Evolutionary conservation across 2,888 invertebrate species (phyloP), one percentile per base, ranked within the genome.

Genomic region (Eupithecia tripunctaria): DNA sequence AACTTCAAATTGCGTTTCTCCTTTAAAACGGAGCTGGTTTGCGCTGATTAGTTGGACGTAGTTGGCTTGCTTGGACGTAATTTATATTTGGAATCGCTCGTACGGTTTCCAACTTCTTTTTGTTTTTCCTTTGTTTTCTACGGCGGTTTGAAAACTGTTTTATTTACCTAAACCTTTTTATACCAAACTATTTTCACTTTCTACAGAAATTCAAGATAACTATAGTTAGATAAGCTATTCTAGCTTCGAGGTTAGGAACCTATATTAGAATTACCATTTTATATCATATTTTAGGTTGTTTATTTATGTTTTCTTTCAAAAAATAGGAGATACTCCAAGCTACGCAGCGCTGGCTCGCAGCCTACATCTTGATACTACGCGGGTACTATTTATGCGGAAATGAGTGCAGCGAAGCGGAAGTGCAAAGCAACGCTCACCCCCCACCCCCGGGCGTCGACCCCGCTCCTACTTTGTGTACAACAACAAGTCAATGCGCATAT

Each of bases 321-420:
- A 51, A 51, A 51, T 25, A 56, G 56, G 12, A 56, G 56, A 56
- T 56, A 25, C 56, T 56, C 12, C 14, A 56, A 25, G 25, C 47
- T 67, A 67, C 64, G 70, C 64, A 70, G 67, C 62, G 56, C 63
- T 51, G 43, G 21, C n/a, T 29, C 76, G 76, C 80, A 86, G 82
- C 86, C 84, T 87, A 84, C 82, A 86, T 91, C 87, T 91, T 89
- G 87, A 89, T 89, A 87, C 82, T 82, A 84, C 82, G 86, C 85
- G 86, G 85, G 86, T 88, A 88, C 86, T 91, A 88, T 92, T 93
- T 93, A 91, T 92, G 89, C 92, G 91, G 91, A 93, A 93, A 93
- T 92, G 89, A 93, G 91, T 91, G 92, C 89, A 91, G 92, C 86
- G 91, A 91, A 85, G 90, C 89, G 93, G 93, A 93, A 92, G 91